Evolutionary conservation across 1,140 invertebrate genomes (phyloP).

Genomic region (Steinernema khuongi): DNA sequence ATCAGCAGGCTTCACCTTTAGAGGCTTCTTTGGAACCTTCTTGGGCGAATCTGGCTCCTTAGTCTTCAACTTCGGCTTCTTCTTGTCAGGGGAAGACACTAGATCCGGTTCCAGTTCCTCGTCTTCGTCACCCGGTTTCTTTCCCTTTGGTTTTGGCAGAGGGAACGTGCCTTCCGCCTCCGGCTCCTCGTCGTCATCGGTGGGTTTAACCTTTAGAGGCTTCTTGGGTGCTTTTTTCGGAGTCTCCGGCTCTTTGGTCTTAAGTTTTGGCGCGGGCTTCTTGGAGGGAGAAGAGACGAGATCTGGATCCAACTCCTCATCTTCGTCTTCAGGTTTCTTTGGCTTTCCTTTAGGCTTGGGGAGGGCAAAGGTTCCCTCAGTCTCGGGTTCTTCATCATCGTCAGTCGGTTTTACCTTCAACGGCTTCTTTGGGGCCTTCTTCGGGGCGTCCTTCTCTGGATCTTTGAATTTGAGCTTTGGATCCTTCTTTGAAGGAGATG

Average conservation of each 20-base stretch:
- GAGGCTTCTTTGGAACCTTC: conserved; percentile 3
- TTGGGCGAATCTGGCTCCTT: neutral
- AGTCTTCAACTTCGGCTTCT: neutral
- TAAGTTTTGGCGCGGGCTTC: neutral
- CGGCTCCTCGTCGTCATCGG: conserved; percentile 2
- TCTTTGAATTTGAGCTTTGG: no score
- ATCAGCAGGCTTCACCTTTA: neutral
- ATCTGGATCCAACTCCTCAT: neutral
- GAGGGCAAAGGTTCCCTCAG: neutral
- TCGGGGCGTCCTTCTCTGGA: no score
- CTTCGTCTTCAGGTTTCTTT: conserved; percentile 1
- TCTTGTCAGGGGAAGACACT: neutral
- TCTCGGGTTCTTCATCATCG: neutral
- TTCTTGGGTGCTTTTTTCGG: conserved; percentile 1
- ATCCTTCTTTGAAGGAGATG: neutral
- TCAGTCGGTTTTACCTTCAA: no score
- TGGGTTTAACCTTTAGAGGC: neutral
- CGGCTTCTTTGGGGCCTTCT: no score
- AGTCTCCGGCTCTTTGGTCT: neutral
- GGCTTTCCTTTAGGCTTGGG: conserved; percentile 2
- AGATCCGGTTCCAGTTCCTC: neutral
- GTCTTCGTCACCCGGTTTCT: neutral
- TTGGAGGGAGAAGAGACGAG: neutral
- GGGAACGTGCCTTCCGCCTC: neutral
- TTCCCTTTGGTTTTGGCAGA: conserved; percentile 1